Conservation (phyloP, 2,113 vertebrate species). For the Centropus bengalensis region DNA sequence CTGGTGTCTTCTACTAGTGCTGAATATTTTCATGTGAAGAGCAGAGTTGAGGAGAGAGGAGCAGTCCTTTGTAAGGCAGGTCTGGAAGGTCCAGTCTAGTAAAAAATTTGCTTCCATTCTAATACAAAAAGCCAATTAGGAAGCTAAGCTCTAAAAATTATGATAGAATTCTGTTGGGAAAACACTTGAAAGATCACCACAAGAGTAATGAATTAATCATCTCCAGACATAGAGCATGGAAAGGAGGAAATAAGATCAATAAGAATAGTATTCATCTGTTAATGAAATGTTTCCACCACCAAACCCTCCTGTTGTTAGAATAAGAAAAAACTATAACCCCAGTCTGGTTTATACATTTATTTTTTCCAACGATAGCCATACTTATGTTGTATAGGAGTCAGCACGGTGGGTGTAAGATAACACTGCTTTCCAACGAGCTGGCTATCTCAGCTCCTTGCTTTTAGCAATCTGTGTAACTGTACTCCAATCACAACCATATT, state of each 20-base stretch:
- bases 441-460: not conserved
- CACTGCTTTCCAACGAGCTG: not conserved
- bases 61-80: not conserved
- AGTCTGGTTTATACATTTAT: not conserved
- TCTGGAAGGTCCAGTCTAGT: not conserved
- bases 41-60: not conserved
- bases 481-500: not conserved
- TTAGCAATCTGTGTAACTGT: not conserved
- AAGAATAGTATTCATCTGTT: not conserved
- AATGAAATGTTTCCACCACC: not conserved
- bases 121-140: not conserved
- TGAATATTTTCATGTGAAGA: not conserved
- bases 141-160: not conserved
- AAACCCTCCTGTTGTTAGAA: not conserved
- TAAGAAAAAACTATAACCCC: not conserved
- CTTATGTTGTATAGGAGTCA: not conserved
- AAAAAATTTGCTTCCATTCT: not conserved
- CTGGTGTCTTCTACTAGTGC: not conserved
- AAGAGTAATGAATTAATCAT: not conserved
- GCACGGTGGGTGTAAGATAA: not conserved
- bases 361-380: not conserved
- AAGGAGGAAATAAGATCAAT: not conserved
- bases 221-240: not conserved
- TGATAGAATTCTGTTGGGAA: not conserved
- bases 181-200: not conserved